Conservation (phyloP, 2,113 vertebrate genomes). For the Pogona vitticeps region DNA sequence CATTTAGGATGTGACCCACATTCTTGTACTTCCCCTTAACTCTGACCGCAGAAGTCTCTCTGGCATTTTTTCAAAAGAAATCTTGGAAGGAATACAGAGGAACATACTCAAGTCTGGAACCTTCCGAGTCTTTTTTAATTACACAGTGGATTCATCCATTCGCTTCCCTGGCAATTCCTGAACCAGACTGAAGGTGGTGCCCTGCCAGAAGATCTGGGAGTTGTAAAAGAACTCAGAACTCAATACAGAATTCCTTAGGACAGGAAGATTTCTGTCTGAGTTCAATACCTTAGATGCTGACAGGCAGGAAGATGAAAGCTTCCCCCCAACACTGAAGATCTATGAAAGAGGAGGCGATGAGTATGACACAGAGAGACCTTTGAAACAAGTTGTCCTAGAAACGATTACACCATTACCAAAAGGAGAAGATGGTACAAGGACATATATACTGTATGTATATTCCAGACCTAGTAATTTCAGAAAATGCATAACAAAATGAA, state of each 20-base stretch:
- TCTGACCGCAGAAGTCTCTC: constrained; percentile 69
- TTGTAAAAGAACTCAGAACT: rapidly evolving
- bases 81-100: constrained; percentile 72
- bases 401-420: background rate
- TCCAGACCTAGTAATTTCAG: background rate
- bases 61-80: constrained; percentile 80
- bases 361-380: too few relatives aligned
- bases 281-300: background rate
- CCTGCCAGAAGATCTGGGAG: background rate
- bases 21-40: constrained; percentile 73
- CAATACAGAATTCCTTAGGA: background rate
- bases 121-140: constrained; percentile 52
- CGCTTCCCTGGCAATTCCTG: background rate
- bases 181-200: rapidly evolving
- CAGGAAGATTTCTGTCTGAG: rapidly evolving
- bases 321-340: too few relatives aligned
- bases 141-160: constrained; percentile 17
- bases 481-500: background rate
- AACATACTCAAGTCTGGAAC: constrained; percentile 71
- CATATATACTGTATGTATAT: background rate
- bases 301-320: constrained; percentile 36
- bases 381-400: background rate
- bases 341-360: background rate
- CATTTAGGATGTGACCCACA: constrained; percentile 70
- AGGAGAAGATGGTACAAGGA: background rate